Percentiles rank a stretch among this genome's conserved stretches.
These are phyloP conservation scores for Hoplostethus mediterraneus DNA, from an alignment of 2,797 vertebrate species.

Conservation along the genomic window DNA sequence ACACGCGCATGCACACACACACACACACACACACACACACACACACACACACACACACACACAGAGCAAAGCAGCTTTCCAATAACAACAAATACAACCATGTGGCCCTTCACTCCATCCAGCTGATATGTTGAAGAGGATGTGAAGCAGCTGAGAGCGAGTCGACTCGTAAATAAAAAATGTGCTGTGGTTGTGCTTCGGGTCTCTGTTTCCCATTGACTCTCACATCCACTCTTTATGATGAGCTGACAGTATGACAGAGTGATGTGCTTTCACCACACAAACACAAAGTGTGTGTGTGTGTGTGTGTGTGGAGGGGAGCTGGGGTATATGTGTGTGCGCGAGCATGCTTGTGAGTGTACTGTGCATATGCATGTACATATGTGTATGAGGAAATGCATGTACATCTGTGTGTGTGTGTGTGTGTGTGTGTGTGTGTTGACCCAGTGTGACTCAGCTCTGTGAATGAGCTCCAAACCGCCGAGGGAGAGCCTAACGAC, in stretches of 20 bases:
- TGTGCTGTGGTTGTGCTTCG: conserved; percentile 43
- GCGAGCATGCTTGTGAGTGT: background rate
- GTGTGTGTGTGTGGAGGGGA: too few species aligned
- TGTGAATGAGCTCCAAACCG: conserved; percentile 46
- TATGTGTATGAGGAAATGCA: too few species aligned
- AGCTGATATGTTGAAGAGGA: conserved; percentile 41
- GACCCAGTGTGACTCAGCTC: conserved; percentile 23
- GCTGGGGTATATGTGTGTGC: background rate
- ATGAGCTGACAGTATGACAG: conserved; percentile 34
- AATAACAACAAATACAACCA: conserved; percentile 31
- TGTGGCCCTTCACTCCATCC: conserved; percentile 29
- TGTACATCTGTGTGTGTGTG: background rate
- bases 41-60: conserved; percentile 11
- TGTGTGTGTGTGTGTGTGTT: background rate
- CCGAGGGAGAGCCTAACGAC: conserved; percentile 18
- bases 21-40: conserved; percentile 12
- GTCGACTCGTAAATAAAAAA: conserved; percentile 49
- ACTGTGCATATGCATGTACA: too few species aligned
- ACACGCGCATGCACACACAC: conserved; percentile 20
- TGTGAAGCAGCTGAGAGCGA: conserved; percentile 52
- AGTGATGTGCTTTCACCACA: background rate
- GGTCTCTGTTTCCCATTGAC: conserved; percentile 51
- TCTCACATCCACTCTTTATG: conserved; percentile 41
- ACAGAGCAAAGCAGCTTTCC: conserved; percentile 44
- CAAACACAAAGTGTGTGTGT: conserved; percentile 10